Evolutionary conservation across 1,140 invertebrate genomes (phyloP).

Genomic region (Brachystomella parvula): DNA sequence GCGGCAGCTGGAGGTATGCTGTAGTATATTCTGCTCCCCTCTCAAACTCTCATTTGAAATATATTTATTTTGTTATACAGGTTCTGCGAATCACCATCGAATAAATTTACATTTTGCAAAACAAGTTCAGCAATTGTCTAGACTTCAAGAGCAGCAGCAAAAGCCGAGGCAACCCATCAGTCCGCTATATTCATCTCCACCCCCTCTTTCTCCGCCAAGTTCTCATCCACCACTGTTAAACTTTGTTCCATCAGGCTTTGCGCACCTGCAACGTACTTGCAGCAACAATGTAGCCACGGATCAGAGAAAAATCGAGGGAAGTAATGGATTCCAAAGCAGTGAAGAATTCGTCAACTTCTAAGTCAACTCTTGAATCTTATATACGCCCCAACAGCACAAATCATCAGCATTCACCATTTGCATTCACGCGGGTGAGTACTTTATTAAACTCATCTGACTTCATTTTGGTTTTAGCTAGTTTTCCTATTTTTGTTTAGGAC

Average conservation of each 20-base stretch:
- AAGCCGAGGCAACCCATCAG: slow-evolving; percentile 58
- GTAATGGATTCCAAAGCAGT: slow-evolving; percentile 21
- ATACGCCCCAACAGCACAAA: not conserved
- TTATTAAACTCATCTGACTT: not conserved
- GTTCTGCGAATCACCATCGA: slow-evolving; percentile 43
- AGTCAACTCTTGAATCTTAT: not conserved
- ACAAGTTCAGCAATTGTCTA: slow-evolving; percentile 49
- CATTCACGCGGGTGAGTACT: slow-evolving; percentile 34
- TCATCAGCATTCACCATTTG: slow-evolving; percentile 21
- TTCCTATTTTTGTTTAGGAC: slow-evolving; percentile 45
- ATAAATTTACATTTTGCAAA: slow-evolving; percentile 39
- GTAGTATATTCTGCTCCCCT: slow-evolving; percentile 18
- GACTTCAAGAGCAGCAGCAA: slow-evolving; percentile 44
- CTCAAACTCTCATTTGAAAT: not conserved
- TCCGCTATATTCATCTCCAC: slow-evolving; percentile 73
- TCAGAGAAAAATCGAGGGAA: slow-evolving; percentile 29
- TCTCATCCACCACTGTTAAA: not conserved
- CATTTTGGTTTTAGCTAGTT: not conserved
- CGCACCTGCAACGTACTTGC: not conserved
- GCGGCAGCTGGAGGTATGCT: not conserved
- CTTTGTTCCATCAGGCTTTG: not conserved
- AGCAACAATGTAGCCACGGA: slow-evolving; percentile 26
- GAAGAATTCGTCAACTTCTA: not conserved
- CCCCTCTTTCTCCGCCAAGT: slow-evolving; percentile 44
- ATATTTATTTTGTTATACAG: not conserved